phyloP scores from a whole-genome alignment of 1,140 invertebrate genomes.

The Bicyclus anynana region DNA sequence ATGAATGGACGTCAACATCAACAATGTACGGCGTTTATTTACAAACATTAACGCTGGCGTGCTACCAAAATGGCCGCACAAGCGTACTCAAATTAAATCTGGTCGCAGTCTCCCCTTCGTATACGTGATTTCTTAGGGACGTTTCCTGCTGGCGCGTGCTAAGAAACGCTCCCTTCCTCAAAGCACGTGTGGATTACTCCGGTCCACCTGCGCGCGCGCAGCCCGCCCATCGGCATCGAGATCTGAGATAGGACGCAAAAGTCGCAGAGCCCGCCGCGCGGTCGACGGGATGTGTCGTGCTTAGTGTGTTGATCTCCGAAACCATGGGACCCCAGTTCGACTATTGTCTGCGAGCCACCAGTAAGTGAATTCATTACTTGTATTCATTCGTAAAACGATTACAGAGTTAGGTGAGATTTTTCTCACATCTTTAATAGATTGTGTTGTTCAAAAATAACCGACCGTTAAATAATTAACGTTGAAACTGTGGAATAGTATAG shows the following conservation, averaged over 20 bases:
- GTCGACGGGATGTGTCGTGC: slow-evolving; percentile 69
- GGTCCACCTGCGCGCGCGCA: slow-evolving; percentile 57
- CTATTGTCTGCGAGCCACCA: slow-evolving; percentile 66
- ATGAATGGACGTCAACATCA: slow-evolving; percentile 59
- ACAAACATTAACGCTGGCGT: slow-evolving; percentile 63
- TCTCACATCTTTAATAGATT: not conserved
- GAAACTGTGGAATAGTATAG: not conserved
- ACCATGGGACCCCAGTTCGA: slow-evolving; percentile 71
- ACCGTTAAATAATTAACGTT: not conserved
- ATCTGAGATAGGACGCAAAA: slow-evolving; percentile 31
- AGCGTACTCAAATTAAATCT: slow-evolving; percentile 57
- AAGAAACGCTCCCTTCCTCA: slow-evolving; percentile 64
- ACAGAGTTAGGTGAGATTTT: not conserved
- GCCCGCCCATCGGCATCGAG: slow-evolving; percentile 15
- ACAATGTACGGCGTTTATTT: slow-evolving; percentile 65
- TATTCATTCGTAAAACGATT: too few relatives aligned
- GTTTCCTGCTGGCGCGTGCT: slow-evolving; percentile 64
- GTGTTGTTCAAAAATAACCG: not conserved
- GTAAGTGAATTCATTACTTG: too few relatives aligned
- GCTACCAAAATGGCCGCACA: slow-evolving; percentile 51
- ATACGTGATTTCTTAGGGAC: slow-evolving; percentile 36
- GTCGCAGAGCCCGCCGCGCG: slow-evolving; percentile 58
- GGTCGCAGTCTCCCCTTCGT: slow-evolving; percentile 45
- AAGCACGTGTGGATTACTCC: slow-evolving; percentile 58
- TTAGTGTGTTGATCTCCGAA: slow-evolving; percentile 37